phyloP scores from a whole-genome alignment of 2,888 invertebrate genomes.

The Thereva nobilitata region DNA sequence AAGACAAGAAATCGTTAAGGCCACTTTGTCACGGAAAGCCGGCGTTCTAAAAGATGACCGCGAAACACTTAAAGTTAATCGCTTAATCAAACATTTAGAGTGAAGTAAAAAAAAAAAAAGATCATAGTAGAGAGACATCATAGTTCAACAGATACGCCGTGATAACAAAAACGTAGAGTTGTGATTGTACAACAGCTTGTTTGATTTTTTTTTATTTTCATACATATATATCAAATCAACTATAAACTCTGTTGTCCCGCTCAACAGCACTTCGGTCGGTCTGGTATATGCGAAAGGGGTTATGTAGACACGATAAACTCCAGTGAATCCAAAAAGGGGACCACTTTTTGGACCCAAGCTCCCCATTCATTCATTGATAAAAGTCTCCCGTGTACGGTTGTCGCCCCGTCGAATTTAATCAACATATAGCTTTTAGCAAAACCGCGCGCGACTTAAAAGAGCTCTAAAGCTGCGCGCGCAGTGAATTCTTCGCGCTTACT shows the following conservation, averaged over 20 bases:
- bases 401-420: constrained; percentile 9
- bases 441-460: background rate
- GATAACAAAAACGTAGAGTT: background rate
- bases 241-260: too few species aligned
- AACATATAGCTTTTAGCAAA: background rate
- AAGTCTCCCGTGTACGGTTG: constrained; percentile 27
- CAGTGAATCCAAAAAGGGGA: too few species aligned
- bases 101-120: too few species aligned
- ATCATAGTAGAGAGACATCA: too few species aligned
- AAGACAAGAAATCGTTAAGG: background rate
- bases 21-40: constrained; percentile 1
- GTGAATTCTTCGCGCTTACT: too few species aligned
- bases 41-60: constrained; percentile 5
- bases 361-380: constrained; percentile 38
- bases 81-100: constrained; percentile 2
- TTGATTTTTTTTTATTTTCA: too few species aligned
- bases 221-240: too few species aligned
- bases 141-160: constrained; percentile 1
- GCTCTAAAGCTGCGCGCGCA: too few species aligned
- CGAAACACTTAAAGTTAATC: constrained; percentile 21
- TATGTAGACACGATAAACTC: background rate
- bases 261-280: background rate
- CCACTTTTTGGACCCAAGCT: too few species aligned
- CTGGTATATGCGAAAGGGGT: constrained; percentile 11
- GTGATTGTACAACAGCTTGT: background rate